Evolutionary conservation across 30 jellyfish, hydroid and myxozoan species (phyloP).

Genomic region (Catostylus mosaicus): DNA sequence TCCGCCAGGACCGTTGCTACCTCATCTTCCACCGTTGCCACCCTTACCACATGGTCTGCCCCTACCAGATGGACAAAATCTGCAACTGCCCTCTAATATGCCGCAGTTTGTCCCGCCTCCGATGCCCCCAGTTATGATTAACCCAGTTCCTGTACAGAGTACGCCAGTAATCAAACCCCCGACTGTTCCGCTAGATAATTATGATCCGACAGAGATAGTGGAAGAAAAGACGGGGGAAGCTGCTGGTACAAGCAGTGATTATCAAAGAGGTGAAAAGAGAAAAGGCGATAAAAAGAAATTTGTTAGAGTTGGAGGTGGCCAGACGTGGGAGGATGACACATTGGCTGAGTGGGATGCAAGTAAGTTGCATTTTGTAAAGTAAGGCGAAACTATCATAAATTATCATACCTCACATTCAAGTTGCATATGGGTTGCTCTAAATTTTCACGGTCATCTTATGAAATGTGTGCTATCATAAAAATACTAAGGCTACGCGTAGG

Average conservation of each 20-base stretch:
- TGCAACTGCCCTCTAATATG: slow-evolving; percentile 26
- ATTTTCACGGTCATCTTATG: too few species aligned
- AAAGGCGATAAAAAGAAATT: slow-evolving; percentile 78
- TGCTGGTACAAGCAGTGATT: slow-evolving; percentile 32
- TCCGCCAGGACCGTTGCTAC: slow-evolving; percentile 38
- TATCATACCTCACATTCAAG: not conserved
- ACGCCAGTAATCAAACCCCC: slow-evolving; percentile 79
- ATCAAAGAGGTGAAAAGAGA: slow-evolving; percentile 48
- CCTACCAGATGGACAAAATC: slow-evolving; percentile 30
- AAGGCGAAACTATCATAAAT: not conserved
- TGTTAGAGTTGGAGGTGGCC: slow-evolving; percentile 97
- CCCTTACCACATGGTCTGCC: slow-evolving; percentile 55
- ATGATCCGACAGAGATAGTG: slow-evolving; percentile 61
- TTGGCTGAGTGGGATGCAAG: slow-evolving; percentile 95
- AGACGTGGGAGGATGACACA: slow-evolving; percentile 95
- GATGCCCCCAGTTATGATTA: slow-evolving; percentile 76
- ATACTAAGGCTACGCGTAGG: too few species aligned
- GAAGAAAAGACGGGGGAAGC: slow-evolving; percentile 56
- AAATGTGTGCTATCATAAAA: too few species aligned
- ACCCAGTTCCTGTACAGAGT: slow-evolving; percentile 59
- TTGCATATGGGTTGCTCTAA: too few species aligned
- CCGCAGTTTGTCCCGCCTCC: slow-evolving; percentile 85
- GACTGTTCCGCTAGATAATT: slow-evolving; percentile 71
- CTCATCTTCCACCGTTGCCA: slow-evolving; percentile 64
- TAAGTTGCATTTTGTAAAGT: slow-evolving; percentile 23